Evolutionary conservation across 2,888 invertebrate species (phyloP).

Genomic region (Eupsilia transversa): DNA sequence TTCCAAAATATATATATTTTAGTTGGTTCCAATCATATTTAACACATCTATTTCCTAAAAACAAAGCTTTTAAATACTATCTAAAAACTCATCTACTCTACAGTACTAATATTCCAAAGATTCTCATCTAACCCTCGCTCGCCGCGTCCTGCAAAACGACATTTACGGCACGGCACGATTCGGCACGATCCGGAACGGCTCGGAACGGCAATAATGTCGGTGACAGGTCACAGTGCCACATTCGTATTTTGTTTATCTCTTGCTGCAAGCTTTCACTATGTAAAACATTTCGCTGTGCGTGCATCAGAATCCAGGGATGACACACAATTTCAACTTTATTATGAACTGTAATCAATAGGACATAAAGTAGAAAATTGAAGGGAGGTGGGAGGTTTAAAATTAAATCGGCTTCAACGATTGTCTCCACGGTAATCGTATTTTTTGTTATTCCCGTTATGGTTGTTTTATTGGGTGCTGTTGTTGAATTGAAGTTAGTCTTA

Average conservation of each 20-base stretch:
- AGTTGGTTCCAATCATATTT: not conserved
- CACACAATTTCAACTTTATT: conserved; percentile 23
- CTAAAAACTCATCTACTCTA: not conserved
- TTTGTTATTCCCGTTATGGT: conserved; percentile 75
- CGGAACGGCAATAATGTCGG: conserved; percentile 59
- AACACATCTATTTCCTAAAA: not conserved
- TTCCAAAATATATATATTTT: not conserved
- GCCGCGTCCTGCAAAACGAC: conserved; percentile 59
- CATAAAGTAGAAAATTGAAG: conserved; percentile 60
- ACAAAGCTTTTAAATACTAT: not conserved
- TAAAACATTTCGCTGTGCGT: conserved; percentile 72
- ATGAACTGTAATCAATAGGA: conserved; percentile 43
- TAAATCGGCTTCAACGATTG: conserved; percentile 79
- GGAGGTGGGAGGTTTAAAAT: conserved; percentile 71
- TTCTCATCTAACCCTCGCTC: conserved; percentile 15
- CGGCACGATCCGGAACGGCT: conserved; percentile 57
- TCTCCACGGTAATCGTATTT: conserved; percentile 82
- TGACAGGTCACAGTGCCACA: conserved; percentile 73
- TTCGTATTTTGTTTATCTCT: conserved; percentile 72
- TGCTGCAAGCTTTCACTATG: conserved; percentile 79
- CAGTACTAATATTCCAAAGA: conserved; percentile 6
- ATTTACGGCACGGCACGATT: conserved; percentile 36
- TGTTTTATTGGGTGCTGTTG: conserved; percentile 60
- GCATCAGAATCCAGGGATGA: conserved; percentile 58
- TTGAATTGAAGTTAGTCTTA: conserved; percentile 32